These are phyloP conservation scores for Mallotus villosus DNA, from an alignment of 2,797 vertebrate species.

Conservation along the genomic window DNA sequence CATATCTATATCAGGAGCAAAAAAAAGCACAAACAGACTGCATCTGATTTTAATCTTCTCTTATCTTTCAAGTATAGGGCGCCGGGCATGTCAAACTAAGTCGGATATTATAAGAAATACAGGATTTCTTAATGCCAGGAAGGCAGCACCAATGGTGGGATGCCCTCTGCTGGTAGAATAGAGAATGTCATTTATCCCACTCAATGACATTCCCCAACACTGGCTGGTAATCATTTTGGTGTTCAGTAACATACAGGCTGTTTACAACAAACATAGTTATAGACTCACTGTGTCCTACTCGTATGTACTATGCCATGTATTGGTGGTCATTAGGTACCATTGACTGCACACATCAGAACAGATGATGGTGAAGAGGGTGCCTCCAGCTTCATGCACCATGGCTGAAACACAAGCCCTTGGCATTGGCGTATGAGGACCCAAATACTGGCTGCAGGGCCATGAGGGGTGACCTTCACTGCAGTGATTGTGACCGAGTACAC, in stretches of 20 bases:
- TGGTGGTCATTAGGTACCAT: too few species aligned
- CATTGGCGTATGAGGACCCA: background rate
- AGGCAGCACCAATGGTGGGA: slow-evolving; percentile 41
- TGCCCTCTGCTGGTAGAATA: slow-evolving; percentile 61
- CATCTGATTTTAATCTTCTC: too few species aligned
- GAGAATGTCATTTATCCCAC: slow-evolving; percentile 3
- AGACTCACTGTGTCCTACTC: background rate
- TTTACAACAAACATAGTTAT: too few species aligned
- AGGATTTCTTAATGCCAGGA: too few species aligned
- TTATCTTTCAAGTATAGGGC: too few species aligned
- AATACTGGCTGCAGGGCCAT: background rate
- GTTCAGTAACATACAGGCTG: too few species aligned
- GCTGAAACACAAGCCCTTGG: background rate
- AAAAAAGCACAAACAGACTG: too few species aligned
- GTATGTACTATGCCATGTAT: background rate
- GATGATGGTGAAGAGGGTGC: background rate
- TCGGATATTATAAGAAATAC: too few species aligned
- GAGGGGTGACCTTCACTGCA: background rate
- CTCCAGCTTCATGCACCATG: background rate
- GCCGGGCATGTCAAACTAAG: too few species aligned
- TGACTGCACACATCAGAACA: background rate
- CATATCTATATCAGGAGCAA: too few species aligned
- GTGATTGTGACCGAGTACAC: background rate
- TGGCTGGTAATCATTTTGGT: background rate
- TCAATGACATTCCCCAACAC: background rate